Conservation (phyloP, 2,888 invertebrate genomes). For the Formica aserva region DNA sequence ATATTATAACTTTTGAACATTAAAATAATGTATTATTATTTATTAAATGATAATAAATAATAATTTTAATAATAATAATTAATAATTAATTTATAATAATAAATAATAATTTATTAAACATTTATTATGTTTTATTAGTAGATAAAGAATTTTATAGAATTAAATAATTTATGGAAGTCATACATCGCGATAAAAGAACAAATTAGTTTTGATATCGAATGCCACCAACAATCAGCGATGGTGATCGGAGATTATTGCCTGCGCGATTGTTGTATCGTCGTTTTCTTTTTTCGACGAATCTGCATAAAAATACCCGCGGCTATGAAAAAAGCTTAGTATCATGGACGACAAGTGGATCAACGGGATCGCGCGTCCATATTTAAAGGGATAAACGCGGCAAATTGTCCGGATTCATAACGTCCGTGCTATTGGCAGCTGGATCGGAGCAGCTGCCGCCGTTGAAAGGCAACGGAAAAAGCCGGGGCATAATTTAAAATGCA, state of each 20-base stretch:
- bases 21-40: background rate
- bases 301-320: conserved; percentile 20
- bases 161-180: background rate
- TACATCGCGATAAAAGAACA: background rate
- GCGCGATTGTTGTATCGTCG: background rate
- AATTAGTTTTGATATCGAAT: background rate
- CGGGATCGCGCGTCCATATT: conserved; percentile 17
- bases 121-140: background rate
- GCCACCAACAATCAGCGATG: background rate
- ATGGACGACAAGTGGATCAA: conserved; percentile 24
- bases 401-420: conserved; percentile 45
- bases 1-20: background rate
- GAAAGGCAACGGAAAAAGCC: conserved; percentile 34
- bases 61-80: no score
- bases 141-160: background rate
- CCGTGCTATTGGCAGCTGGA: conserved; percentile 27
- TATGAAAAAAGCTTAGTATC: background rate
- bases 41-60: no score
- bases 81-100: no score
- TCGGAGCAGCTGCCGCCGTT: conserved; percentile 27
- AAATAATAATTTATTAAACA: no score
- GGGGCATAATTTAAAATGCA: conserved; percentile 46
- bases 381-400: conserved; percentile 43
- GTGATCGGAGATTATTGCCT: background rate
- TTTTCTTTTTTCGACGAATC: background rate